Evolutionary conservation across 2,113 vertebrate species (phyloP), one percentile per base, ranked within the genome.

Genomic region (Scophthalmus maximus): DNA sequence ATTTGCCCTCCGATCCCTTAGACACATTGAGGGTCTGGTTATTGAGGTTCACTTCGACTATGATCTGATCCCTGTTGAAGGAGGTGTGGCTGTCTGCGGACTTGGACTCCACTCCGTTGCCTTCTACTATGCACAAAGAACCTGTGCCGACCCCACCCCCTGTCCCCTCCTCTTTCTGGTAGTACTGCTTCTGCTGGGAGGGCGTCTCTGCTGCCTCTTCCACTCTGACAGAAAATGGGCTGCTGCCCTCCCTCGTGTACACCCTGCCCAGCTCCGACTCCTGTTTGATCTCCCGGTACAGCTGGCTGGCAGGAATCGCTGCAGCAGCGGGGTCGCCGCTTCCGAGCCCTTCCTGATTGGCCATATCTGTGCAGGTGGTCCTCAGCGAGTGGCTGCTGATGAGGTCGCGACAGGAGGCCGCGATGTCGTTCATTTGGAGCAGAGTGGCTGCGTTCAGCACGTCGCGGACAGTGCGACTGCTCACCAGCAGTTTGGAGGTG

Each of bases 21-120:
- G 96, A 98, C 76, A 99, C 97, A 0, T 99, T 98, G 29, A 99
- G 93, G 0, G 97, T 99, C 90, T 99, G 97, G 90, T 98, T 99
- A 92, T 99, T 99, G 76, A 99, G 95, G 85, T 99, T 99, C 81
- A 99, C 97, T 91, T 99, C 97, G 56, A 99, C 97, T 0, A 99
- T 99, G 91, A 99, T 99, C 90, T 98, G 97, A 74, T 98, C 95
- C 6, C 94, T 81, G 80, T 93, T 96, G 84, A 95, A 96, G 0
- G 95, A 94, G 32, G 87, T 59, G 64, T 93, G 93, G 63, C 82
- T 78, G 3, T 94, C 94, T 1, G 94, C 59, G 8, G 88, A 89
- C 66, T 95, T 95, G 0, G 94, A 78, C 62, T 94, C 92, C 0
- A 91, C 92, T 8, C 81, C 85, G 0, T 80, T 81, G 22, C 92